Base-by-base conservation (phyloP, 2,797 vertebrate species). In the Poecilia gillii region DNA sequence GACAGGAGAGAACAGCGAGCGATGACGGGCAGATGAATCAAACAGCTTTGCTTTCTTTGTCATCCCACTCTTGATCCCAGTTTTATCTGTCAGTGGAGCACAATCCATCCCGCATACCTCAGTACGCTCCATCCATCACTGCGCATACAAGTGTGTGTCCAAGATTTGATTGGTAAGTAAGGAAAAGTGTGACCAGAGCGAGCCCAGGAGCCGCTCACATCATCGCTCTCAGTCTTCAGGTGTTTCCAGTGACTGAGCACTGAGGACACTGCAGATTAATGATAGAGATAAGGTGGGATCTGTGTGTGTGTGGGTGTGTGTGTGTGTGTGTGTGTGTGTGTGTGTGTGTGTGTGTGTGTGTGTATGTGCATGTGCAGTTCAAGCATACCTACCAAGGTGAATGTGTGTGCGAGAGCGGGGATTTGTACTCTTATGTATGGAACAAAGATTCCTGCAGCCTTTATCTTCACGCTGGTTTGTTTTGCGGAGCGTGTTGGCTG, bases 21-120 rank as follows among this genome's bases (percentile, higher is more conserved):
- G 49, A 78, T 90, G 90, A 93, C 77, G 82, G 91, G 88, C 88
- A 83, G 87, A 91, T 85, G 85, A 92, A 81, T 84, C 78, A 86
- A 88, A 86, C 79, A 1, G 75, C 87, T 90, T 84, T 90, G 85
- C 85, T 89, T 83, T 84, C 79, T 88, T 83, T 90, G 90, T 90
- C 89, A 85, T 87, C 85, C 88, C 77, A 20, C 84, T 87, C 76
- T 20, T 78, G 2, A 46, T 45, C 11, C 66, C 74, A 87, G 79
- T 90, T 85, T 87, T 85, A 89, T 93, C 89, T 85, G 75, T 92
- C 80, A 92, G 85, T 74, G 71, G 81, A 55, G 36, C 28, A 36
- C 74, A 72, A 82, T 83, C 81, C 85, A 89, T 85, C 84, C 79
- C 79, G 75, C 39, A 71, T 87, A 85, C 85, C 73, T 81, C 81